Base-by-base conservation (phyloP, 2,888 invertebrate species). In the Drosophila fungiperda region DNA sequence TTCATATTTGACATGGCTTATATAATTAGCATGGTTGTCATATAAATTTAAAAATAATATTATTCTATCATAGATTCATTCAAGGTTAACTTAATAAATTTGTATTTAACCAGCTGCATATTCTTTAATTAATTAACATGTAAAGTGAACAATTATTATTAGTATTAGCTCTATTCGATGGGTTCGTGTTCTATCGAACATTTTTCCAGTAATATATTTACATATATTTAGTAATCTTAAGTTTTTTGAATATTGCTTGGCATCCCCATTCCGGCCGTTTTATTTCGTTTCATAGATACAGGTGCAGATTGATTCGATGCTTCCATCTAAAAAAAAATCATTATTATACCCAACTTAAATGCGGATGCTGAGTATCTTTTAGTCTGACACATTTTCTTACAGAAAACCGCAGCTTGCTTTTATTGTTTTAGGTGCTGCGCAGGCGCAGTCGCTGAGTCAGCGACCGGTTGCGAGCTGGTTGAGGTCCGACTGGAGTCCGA, bases 401-500 rank as follows among this genome's bases (percentile, higher is more conserved):
- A 20, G n/a, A 12, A 7, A 32, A 32, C 6, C n/a, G 20, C 20
- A 15, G 15, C 32, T 32, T 42, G 65, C 50, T 67, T 64, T 79
- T 79, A 70, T 82, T 78, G 73, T 77, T 77, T 73, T 55, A 69
- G 54, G 40, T 65, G 58, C 54, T 70, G 82, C 76, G 67, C 76
- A 72, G 76, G 64, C 76, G 78, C 78, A 52, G 48, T 50, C 23
- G 26, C 72, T 78, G 79, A 79, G 36, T 79, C 75, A 72, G 68
- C 72, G 67, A 78, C 72, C 76, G 79, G 78, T 75, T 78, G 58
- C 61, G 23, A 15, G 26, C 2, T 26, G 38, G 12, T 5, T 26
- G 54, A 26, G 38, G 36, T 55, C 5, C 57, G 57, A 32, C 57
- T 63, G 70, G 45, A 32, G 59, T 53, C n/a, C 36, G 45, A 35